A percentile compares a stretch with the other conserved stretches of the same genome.
phyloP scores from a whole-genome alignment of 2,797 vertebrate genomes.

The Mormyrops boulengeri region DNA sequence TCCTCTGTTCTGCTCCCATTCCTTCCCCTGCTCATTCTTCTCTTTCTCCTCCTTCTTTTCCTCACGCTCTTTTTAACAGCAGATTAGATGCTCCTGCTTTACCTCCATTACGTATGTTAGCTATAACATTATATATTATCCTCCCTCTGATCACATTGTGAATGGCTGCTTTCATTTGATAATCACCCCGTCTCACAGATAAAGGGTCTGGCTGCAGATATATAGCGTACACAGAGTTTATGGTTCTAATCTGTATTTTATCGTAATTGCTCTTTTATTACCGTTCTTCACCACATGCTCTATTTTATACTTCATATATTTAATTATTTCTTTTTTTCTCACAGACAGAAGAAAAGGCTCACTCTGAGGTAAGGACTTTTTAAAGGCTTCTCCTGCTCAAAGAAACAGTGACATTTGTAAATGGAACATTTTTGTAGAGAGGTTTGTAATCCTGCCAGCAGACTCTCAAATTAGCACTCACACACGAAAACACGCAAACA shows the following conservation, averaged over 20 bases:
- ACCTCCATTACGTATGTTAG: background rate
- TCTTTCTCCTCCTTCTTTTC: background rate
- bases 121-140: background rate
- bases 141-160: background rate
- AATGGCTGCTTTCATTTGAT: background rate
- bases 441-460: background rate
- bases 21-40: background rate
- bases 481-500: background rate
- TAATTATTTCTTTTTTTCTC: constrained; percentile 25
- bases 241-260: background rate
- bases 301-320: background rate
- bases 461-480: background rate
- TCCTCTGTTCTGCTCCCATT: background rate
- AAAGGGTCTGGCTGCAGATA: background rate
- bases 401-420: background rate
- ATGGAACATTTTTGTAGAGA: background rate
- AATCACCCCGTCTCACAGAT: background rate
- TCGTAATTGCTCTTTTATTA: background rate
- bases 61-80: background rate
- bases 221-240: background rate
- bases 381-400: too few relatives aligned
- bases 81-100: background rate
- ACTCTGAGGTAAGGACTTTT: constrained; percentile 71
- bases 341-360: constrained; percentile 80
- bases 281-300: background rate